Conservation (phyloP, 2,797 vertebrate genomes). For the Labroides dimidiatus region DNA sequence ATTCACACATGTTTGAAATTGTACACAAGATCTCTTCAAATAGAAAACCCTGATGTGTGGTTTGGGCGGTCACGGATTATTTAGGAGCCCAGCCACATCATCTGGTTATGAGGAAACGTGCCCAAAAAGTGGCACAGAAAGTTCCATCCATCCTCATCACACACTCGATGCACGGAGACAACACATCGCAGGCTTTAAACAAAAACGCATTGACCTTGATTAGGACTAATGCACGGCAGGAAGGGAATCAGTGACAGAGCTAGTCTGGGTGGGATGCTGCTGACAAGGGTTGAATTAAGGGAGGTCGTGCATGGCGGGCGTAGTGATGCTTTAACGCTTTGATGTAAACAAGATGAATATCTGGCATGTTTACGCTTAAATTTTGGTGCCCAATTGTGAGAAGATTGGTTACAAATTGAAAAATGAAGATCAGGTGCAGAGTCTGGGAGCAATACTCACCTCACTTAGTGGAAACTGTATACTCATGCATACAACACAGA, state of each 20-base stretch:
- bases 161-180: constrained; percentile 31
- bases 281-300: constrained; percentile 38
- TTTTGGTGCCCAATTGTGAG: constrained; percentile 81
- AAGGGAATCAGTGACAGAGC: constrained; percentile 52
- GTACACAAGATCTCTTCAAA: background rate
- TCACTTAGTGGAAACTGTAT: constrained; percentile 46
- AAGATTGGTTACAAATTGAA: constrained; percentile 87
- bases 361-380: constrained; percentile 82
- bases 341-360: constrained; percentile 87
- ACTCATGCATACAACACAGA: constrained; percentile 49
- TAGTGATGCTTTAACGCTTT: constrained; percentile 70
- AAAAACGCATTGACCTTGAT: constrained; percentile 70
- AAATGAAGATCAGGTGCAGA: constrained; percentile 85
- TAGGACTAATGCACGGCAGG: constrained; percentile 76
- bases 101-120: constrained; percentile 25
- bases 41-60: background rate
- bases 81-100: constrained; percentile 25
- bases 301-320: constrained; percentile 39
- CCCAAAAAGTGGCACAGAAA: constrained; percentile 31
- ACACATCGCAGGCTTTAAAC: constrained; percentile 59
- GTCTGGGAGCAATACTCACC: constrained; percentile 70
- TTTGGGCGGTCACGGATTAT: constrained; percentile 16
- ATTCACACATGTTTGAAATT: constrained; percentile 5
- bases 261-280: constrained; percentile 54
- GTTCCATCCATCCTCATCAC: constrained; percentile 71